Evolutionary conservation across 2,888 invertebrate genomes (phyloP).

Genomic region (Julus scandinavius): DNA sequence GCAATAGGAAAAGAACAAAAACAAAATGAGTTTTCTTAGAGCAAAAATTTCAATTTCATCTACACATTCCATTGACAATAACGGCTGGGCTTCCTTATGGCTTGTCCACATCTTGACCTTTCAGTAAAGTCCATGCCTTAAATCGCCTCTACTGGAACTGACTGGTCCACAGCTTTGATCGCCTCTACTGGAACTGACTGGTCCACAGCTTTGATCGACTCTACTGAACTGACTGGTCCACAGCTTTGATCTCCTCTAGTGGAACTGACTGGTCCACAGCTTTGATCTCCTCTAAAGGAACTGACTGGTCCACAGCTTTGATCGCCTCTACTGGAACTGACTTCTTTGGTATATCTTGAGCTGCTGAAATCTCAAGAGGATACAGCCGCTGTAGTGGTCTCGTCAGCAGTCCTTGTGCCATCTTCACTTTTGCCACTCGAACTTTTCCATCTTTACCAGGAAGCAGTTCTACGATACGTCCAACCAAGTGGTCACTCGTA

Average conservation of each 20-base stretch:
- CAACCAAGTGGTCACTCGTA: constrained; percentile 33
- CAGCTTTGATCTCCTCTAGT: no score
- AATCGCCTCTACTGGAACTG: no score
- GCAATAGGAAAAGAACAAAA: background rate
- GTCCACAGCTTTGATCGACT: no score
- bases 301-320: background rate
- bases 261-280: background rate
- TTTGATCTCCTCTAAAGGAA: no score
- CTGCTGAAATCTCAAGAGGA: background rate
- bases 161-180: no score
- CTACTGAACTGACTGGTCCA: no score
- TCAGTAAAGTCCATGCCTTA: no score
- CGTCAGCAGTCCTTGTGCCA: background rate
- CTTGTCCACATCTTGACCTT: background rate
- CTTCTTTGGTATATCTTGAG: background rate
- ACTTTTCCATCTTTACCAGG: background rate
- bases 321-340: background rate
- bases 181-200: no score
- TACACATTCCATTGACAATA: background rate
- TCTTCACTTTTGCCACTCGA: background rate
- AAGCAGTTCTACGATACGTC: background rate
- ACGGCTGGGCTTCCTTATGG: background rate
- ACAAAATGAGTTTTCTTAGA: background rate
- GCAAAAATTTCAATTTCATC: background rate
- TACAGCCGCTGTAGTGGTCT: constrained; percentile 3